Evolutionary conservation across 2,888 invertebrate species (phyloP), one percentile per base, ranked within the genome.

Genomic region (Heliconius ismenius): DNA sequence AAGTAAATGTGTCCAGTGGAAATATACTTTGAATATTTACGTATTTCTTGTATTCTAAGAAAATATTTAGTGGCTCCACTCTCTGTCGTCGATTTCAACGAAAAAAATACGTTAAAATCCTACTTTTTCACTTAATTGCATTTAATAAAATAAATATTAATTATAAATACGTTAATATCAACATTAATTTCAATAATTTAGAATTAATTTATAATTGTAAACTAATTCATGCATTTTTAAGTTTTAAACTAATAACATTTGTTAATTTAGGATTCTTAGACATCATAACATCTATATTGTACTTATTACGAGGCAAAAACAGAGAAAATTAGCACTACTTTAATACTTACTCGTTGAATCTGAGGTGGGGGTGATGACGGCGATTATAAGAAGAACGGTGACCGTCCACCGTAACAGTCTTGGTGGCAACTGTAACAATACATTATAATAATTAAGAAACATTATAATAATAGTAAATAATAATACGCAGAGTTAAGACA

Each of bases 391-490:
- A 76, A 95, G 88, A 83, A 95, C 87, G 83, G 95, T 88, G 86
- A 95, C 85, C 79, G 92, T 89, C 91, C 95, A 93, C 90, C 93
- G 91, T 81, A 95, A 88, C 88, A 95, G 89, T 89, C 95, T 95
- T 85, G 95, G 95, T 84, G 95, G 95, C 92, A 92, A 94, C 96
- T 96, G 95, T 0, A 95, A 95, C 89, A 90, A 94, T 39, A 65
- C 1, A 39, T 18, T 18, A 36, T 36, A 36, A 65, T 13, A 65
- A 39, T 21, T 65, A 65, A 21, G 4, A 65, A 32, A 36, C 13
- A 13, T 7, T 58, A 58, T n/a, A 58, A 49, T 49, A 7, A 18
- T 18, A 49, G 18, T 39, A 49, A 49, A 49, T 49, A 21, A 49
- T 49, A 49, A 18, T 18, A 18, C 49, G 49, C 2, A 49, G 49